These are phyloP conservation scores for Oligia latruncula DNA, from an alignment of 2,888 invertebrate species.

Conservation along the genomic window DNA sequence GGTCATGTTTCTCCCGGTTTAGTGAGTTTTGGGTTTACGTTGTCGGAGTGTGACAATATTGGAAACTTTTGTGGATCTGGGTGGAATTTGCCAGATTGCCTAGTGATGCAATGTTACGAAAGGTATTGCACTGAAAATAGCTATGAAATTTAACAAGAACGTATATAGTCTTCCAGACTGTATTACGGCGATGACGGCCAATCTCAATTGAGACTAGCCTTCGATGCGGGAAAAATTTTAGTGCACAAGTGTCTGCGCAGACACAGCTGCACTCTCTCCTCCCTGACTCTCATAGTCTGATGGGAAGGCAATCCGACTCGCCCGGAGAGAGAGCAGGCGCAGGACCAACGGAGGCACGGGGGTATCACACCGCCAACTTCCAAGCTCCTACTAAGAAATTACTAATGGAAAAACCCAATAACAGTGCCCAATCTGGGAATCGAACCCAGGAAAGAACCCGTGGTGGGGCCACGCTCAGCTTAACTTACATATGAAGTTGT, in stretches of 20 bases:
- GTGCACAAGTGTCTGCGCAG: neutral
- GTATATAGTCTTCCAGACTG: neutral
- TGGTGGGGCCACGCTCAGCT: too few species aligned
- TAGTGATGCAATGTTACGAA: neutral
- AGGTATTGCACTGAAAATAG: neutral
- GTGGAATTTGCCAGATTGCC: neutral
- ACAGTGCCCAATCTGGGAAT: too few species aligned
- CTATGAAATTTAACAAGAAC: neutral
- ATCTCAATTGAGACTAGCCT: too few species aligned
- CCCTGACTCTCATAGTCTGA: neutral
- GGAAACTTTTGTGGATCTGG: neutral
- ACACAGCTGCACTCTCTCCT: neutral
- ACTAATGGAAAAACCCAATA: too few species aligned
- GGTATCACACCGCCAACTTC: neutral
- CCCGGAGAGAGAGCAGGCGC: neutral
- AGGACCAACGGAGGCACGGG: neutral
- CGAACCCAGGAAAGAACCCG: too few species aligned
- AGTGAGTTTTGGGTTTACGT: slow-evolving; percentile 22
- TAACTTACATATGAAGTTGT: too few species aligned
- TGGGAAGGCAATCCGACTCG: neutral
- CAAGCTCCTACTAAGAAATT: neutral
- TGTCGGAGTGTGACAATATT: neutral
- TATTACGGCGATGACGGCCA: neutral
- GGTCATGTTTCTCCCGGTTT: slow-evolving; percentile 8
- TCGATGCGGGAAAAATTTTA: too few species aligned